Percentiles rank a stretch among this genome's conserved stretches.
phyloP scores from a whole-genome alignment of 1,140 invertebrate genomes.

The Acromyrmex charruanus region DNA sequence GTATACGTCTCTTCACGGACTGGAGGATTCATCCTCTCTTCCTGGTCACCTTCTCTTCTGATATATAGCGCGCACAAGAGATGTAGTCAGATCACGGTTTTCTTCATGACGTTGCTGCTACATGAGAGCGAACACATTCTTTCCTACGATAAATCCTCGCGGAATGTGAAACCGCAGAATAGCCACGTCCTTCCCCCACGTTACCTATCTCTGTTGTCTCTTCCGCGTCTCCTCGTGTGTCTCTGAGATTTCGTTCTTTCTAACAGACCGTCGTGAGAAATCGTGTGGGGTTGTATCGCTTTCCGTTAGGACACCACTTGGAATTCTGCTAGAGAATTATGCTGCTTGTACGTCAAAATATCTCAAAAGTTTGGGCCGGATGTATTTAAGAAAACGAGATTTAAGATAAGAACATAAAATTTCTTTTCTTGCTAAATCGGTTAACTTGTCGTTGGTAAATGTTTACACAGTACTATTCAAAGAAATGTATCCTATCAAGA shows the following conservation, averaged over 20 bases:
- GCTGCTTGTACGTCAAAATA: not conserved
- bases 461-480: too few species aligned
- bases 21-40: conserved; percentile 57
- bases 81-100: conserved; percentile 82
- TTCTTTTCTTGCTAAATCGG: not conserved
- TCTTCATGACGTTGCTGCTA: conserved; percentile 82
- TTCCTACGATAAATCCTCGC: conserved; percentile 83
- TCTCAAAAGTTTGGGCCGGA: not conserved
- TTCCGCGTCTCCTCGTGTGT: conserved; percentile 26
- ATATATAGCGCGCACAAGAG: conserved; percentile 82
- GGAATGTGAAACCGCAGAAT: conserved; percentile 77
- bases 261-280: conserved; percentile 65
- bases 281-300: conserved; percentile 26
- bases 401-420: conserved; percentile 12
- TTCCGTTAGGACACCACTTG: not conserved
- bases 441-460: not conserved
- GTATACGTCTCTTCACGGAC: conserved; percentile 25
- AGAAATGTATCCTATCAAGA: too few species aligned
- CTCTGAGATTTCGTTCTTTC: conserved; percentile 35
- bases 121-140: conserved; percentile 80
- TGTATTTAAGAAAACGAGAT: not conserved
- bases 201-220: not conserved
- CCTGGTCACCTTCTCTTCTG: conserved; percentile 65
- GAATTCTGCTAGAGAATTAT: conserved; percentile 9
- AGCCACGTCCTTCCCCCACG: conserved; percentile 1